Evolutionary conservation across 2,888 invertebrate species (phyloP).

Genomic region (Scaptomyza cyrtandrae): DNA sequence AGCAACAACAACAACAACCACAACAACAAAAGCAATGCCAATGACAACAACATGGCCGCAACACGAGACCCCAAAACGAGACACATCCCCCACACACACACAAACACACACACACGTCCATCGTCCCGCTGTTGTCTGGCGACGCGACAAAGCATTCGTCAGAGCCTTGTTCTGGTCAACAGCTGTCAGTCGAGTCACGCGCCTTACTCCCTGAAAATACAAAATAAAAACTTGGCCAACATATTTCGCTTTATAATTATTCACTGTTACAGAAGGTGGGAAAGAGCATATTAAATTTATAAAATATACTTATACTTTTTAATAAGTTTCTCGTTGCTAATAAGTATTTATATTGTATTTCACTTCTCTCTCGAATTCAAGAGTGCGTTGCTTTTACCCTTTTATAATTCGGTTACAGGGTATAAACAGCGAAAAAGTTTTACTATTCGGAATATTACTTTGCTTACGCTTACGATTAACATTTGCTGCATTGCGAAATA

Average conservation of each 20-base stretch:
- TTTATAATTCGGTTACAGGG: neutral
- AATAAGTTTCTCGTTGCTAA: no score
- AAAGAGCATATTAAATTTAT: neutral
- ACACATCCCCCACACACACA: slow-evolving; percentile 15
- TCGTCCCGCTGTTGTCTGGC: slow-evolving; percentile 6
- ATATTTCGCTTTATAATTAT: slow-evolving; percentile 38
- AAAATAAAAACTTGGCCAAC: slow-evolving; percentile 21
- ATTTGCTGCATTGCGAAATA: slow-evolving; percentile 57
- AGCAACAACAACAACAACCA: slow-evolving; percentile 32
- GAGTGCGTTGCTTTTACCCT: neutral
- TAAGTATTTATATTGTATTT: no score
- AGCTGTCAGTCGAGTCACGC: slow-evolving; percentile 53
- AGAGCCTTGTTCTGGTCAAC: slow-evolving; percentile 54
- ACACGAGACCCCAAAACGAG: slow-evolving; percentile 46
- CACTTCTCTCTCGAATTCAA: no score
- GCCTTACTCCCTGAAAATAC: neutral
- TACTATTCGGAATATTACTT: slow-evolving; percentile 28
- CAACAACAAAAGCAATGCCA: slow-evolving; percentile 4
- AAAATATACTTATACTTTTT: neutral
- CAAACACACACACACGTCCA: neutral
- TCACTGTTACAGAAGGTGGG: neutral
- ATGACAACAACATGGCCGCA: slow-evolving; percentile 53
- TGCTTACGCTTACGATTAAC: slow-evolving; percentile 50
- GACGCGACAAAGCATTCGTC: slow-evolving; percentile 26
- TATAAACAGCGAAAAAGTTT: slow-evolving; percentile 35